Evolutionary conservation across 2,888 invertebrate species (phyloP), one percentile per base, ranked within the genome.

Genomic region (Calameuta pallipes): DNA sequence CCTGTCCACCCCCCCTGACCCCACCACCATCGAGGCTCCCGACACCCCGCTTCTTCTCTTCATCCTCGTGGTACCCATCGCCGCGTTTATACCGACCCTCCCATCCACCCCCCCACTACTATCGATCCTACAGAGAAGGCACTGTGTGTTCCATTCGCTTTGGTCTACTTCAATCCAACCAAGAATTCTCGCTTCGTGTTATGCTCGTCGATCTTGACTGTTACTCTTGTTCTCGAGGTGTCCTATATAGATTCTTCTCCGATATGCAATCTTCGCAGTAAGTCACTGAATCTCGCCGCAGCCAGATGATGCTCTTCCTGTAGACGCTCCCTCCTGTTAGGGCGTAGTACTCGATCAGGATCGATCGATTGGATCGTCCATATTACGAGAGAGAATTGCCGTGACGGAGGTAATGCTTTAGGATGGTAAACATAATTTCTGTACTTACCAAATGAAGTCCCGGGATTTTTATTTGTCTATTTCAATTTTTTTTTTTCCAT

Each of bases 121-220:
- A 88, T 89, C 89, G 89, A 89, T 89, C 89, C 85, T 85, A 83
- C 82, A 1, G 83, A 83, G 82, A 82, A 85, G 82, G 83, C 83
- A 80, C 75, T 82, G 84, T 82, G 84, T 82, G 84, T 86, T 85
- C 84, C 82, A 85, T 82, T 87, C 85, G 84, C 84, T 77, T 79
- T 80, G 80, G 77, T 81, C 86, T 78, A 75, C 75, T 77, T 69
- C 13, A 77, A 80, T 83, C 81, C 34, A 77, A 80, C 78, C 34
- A 11, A 34, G 31, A 71, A 30, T 30, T 56, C 56, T 56, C 23
- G 23, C 56, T 23, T 71, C 31, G 31, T 71, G 30, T 34, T 71
- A n/a, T 31, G 30, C 34, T 33, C 31, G 23, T 30, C 23, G 71
- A 34, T 31, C 71, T 30, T 34, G 71, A 34, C 34, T 71, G 71